phyloP scores from a whole-genome alignment of 2,113 vertebrate genomes.

The Nyctereutes procyonoides region DNA sequence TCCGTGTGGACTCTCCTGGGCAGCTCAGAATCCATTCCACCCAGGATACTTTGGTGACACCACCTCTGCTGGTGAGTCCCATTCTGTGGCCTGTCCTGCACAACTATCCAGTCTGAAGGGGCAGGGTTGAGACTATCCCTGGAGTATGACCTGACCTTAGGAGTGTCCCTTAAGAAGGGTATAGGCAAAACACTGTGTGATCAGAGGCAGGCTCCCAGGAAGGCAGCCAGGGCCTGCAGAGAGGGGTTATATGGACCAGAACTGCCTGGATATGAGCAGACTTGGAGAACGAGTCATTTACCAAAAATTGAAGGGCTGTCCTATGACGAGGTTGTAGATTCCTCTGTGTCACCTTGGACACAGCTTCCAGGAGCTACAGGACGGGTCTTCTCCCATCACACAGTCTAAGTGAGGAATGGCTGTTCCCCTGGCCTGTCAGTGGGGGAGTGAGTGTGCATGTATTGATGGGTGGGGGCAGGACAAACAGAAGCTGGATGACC shows the following conservation, averaged over 20 bases:
- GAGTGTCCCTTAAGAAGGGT: neutral
- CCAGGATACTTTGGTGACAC: neutral
- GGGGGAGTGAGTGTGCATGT: neutral
- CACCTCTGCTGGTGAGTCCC: no score
- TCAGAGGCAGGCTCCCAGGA: neutral
- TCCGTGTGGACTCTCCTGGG: neutral
- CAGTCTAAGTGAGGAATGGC: neutral
- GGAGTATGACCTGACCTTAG: neutral
- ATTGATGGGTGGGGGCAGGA: neutral
- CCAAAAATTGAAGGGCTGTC: neutral
- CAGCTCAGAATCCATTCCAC: neutral
- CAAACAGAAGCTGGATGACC: neutral
- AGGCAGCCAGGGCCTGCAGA: neutral
- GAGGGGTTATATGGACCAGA: no score
- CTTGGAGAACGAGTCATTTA: neutral
- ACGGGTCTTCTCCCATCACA: neutral
- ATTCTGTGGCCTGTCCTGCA: neutral
- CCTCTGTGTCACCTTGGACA: neutral
- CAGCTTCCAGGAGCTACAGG: neutral
- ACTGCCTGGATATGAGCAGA: neutral
- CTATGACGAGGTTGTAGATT: neutral
- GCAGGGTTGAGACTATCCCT: neutral
- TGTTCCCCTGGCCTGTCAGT: no score
- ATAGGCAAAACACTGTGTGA: neutral
- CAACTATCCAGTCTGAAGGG: neutral